phyloP scores from a whole-genome alignment of 2,113 vertebrate genomes.

The Fulica atra region DNA sequence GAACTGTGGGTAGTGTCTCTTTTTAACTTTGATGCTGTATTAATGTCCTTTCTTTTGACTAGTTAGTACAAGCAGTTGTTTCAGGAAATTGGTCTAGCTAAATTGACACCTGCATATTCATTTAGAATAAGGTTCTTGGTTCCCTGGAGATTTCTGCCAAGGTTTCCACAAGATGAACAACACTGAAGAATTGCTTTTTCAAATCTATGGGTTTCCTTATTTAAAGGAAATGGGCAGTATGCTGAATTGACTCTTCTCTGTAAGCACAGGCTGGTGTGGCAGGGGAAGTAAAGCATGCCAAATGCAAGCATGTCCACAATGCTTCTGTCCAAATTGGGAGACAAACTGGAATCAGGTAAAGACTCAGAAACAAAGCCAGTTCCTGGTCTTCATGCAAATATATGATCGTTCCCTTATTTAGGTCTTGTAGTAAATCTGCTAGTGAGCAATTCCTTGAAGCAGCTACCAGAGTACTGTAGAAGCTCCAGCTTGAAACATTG shows the following conservation, averaged over 20 bases:
- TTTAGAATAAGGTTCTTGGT: neutral
- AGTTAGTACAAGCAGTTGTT: neutral
- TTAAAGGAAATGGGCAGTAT: neutral
- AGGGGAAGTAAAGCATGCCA: rapidly evolving
- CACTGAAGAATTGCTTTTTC: neutral
- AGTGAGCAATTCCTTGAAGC: neutral
- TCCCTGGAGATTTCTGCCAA: neutral
- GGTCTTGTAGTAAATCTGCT: neutral
- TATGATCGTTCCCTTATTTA: neutral
- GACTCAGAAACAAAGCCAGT: neutral
- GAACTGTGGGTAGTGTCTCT: neutral
- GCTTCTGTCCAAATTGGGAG: rapidly evolving
- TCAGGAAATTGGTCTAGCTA: neutral
- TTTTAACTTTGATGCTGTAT: neutral
- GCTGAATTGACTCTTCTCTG: neutral
- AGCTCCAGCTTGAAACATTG: neutral
- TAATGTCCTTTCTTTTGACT: neutral
- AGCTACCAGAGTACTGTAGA: too few species aligned
- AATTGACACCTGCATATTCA: neutral
- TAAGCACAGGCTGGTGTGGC: neutral
- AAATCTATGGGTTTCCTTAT: neutral
- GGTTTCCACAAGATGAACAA: neutral
- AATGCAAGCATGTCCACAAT: rapidly evolving
- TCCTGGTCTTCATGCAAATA: neutral
- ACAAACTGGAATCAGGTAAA: neutral